Percentiles rank a stretch among this genome's conserved stretches.
These are phyloP conservation scores for Thermophis baileyi DNA, from an alignment of 2,113 vertebrate species.

Conservation along the genomic window DNA sequence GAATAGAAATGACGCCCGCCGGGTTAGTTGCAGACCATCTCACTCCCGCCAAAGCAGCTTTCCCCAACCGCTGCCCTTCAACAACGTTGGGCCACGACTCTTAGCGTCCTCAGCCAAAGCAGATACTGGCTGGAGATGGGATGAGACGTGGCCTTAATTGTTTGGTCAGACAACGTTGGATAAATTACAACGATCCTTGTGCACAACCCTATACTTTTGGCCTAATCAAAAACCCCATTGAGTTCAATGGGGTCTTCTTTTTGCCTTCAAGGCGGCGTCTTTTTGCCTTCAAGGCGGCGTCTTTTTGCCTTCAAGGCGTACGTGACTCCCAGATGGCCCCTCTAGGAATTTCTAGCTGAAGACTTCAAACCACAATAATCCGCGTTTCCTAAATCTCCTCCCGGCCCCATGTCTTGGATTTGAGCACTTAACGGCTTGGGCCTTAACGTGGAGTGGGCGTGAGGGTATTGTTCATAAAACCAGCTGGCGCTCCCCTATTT, in stretches of 20 bases:
- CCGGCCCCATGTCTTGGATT: background rate
- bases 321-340: no score
- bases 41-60: background rate
- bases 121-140: background rate
- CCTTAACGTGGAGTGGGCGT: background rate
- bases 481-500: background rate
- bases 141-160: background rate
- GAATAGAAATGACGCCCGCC: background rate
- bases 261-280: background rate
- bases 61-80: background rate
- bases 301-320: background rate
- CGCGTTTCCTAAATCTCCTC: background rate
- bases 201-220: background rate
- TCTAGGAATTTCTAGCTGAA: background rate
- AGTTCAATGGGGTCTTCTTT: background rate
- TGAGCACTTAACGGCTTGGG: background rate
- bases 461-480: background rate
- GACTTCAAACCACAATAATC: background rate
- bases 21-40: background rate
- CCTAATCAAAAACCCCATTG: background rate
- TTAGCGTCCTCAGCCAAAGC: background rate
- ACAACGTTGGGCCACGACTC: background rate
- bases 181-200: background rate
- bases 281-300: no score
- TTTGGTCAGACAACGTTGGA: background rate